Evolutionary conservation across 2,113 vertebrate species (phyloP).

Genomic region (Pelodiscus sinensis): DNA sequence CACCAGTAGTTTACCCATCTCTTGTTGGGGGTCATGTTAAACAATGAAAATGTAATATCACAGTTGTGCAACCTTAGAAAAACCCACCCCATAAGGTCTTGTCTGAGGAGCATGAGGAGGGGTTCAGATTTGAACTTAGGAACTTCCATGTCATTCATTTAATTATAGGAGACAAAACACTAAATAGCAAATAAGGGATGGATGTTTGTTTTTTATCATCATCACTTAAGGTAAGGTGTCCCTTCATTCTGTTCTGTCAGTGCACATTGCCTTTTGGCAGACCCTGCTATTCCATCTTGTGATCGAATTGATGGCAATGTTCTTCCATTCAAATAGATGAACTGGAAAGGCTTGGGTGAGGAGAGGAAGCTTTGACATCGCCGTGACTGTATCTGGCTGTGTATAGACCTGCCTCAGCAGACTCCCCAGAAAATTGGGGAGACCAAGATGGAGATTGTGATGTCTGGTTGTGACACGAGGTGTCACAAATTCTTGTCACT

Average conservation of each 20-base stretch:
- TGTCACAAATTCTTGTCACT: neutral
- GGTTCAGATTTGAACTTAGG: neutral
- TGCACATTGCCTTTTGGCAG: too few species aligned
- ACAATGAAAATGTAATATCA: neutral
- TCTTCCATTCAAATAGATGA: neutral
- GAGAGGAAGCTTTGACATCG: neutral
- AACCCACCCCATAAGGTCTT: too few species aligned
- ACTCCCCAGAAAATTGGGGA: neutral
- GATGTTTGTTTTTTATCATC: neutral
- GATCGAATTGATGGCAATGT: neutral
- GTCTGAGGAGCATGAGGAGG: neutral
- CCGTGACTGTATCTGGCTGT: neutral
- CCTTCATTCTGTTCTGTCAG: neutral
- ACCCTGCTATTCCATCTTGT: too few species aligned
- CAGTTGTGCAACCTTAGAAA: neutral
- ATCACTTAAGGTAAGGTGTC: neutral
- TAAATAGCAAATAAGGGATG: neutral
- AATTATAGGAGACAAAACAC: neutral
- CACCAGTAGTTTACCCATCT: neutral
- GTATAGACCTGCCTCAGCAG: neutral
- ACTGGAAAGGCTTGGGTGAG: neutral
- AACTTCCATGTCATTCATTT: neutral
- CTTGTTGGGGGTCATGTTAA: neutral
- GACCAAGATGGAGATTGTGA: neutral
- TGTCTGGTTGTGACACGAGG: neutral